phyloP scores from a whole-genome alignment of 2,113 vertebrate species.

The Amazona vittata region DNA sequence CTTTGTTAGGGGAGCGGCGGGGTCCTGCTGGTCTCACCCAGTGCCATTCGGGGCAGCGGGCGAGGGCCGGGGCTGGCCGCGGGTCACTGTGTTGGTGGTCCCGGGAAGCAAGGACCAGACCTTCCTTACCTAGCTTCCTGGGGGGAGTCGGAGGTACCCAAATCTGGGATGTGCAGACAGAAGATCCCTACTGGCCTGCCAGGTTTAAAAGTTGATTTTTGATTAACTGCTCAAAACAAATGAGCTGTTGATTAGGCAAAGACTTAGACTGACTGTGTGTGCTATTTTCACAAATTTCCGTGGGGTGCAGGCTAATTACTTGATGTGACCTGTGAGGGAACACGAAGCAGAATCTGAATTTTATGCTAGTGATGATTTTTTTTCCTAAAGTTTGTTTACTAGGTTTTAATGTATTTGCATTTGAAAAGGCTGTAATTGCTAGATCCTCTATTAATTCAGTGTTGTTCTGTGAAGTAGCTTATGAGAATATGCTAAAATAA shows the following conservation, averaged over 20 bases:
- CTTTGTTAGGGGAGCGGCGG: background rate
- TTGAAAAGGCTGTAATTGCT: slow-evolving; percentile 69
- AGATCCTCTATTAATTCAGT: slow-evolving; percentile 60
- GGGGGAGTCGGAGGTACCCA: background rate
- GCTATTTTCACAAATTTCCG: background rate
- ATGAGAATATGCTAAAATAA: slow-evolving; percentile 69
- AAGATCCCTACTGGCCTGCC: background rate
- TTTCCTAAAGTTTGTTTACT: slow-evolving; percentile 47
- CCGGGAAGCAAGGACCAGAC: background rate
- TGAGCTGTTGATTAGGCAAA: background rate
- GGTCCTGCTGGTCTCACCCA: background rate
- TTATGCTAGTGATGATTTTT: background rate
- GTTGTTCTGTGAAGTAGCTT: slow-evolving; percentile 37
- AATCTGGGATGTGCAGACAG: background rate
- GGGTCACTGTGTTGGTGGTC: background rate
- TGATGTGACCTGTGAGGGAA: background rate
- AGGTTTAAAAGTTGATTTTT: background rate
- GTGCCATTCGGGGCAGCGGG: background rate
- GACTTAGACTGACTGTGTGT: background rate
- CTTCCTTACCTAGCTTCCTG: background rate
- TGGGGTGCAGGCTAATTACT: background rate
- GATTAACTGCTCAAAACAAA: background rate
- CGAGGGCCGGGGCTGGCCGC: background rate
- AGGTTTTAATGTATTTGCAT: slow-evolving; percentile 51
- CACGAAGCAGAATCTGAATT: slow-evolving; percentile 23